Conservation (phyloP, 2,888 invertebrate species). For the Laspeyria flexula region DNA sequence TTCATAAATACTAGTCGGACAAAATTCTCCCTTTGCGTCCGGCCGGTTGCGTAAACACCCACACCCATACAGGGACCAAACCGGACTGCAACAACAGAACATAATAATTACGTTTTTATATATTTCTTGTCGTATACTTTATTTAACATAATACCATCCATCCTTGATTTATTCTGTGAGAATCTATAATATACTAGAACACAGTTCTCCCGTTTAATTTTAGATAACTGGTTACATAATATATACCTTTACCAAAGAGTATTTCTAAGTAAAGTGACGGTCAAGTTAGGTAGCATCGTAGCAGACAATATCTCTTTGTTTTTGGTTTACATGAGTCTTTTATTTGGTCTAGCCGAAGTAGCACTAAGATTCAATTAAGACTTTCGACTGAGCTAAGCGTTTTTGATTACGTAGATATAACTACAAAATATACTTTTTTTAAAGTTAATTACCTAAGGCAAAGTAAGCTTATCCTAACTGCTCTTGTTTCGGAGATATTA, state of each 20-base stretch:
- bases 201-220: conserved; percentile 1
- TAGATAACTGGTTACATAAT: conserved; percentile 5
- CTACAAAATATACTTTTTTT: not conserved
- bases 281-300: not conserved
- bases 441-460: too few relatives aligned
- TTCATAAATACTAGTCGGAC: conserved; percentile 25
- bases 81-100: too few relatives aligned
- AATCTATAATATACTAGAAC: conserved; percentile 16
- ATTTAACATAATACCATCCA: conserved; percentile 14
- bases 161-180: conserved; percentile 14
- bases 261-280: not conserved
- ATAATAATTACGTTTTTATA: not conserved
- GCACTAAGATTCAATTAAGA: not conserved
- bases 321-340: not conserved
- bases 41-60: conserved; percentile 39
- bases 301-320: not conserved
- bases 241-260: conserved; percentile 2
- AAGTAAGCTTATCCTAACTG: too few relatives aligned
- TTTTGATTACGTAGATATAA: not conserved
- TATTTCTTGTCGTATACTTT: not conserved
- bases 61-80: conserved; percentile 25
- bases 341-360: not conserved
- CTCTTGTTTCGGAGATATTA: too few relatives aligned
- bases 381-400: not conserved
- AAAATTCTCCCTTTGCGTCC: conserved; percentile 29